Evolutionary conservation across 2,888 invertebrate genomes (phyloP).

Genomic region (Tachina grossa): DNA sequence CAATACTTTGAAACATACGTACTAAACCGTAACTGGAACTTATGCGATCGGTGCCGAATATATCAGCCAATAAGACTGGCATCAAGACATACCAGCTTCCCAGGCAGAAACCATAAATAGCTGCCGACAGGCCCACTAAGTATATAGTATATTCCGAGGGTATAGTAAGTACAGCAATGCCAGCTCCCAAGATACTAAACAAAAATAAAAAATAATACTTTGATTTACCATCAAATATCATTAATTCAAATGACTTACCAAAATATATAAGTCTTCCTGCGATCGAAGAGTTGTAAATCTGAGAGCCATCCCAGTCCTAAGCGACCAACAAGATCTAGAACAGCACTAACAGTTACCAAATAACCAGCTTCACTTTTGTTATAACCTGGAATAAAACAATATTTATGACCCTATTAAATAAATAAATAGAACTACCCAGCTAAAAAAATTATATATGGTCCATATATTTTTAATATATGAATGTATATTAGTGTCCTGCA

Average conservation of each 20-base stretch:
- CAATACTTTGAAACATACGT: constrained; percentile 89
- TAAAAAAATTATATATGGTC: too few species aligned
- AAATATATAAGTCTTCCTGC: constrained; percentile 88
- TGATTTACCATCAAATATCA: background rate
- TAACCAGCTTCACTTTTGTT: constrained; percentile 85
- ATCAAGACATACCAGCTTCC: constrained; percentile 91
- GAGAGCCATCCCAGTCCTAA: constrained; percentile 89
- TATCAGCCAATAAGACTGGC: constrained; percentile 88
- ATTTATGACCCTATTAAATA: background rate
- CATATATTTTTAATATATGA: too few species aligned
- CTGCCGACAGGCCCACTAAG: constrained; percentile 87
- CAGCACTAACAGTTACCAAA: constrained; percentile 89
- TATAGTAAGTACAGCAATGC: constrained; percentile 87
- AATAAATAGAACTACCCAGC: background rate
- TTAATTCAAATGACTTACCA: constrained; percentile 83
- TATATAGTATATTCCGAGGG: constrained; percentile 87
- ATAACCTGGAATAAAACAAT: constrained; percentile 76
- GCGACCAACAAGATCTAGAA: constrained; percentile 88
- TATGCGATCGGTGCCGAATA: constrained; percentile 89
- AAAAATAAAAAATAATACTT: constrained; percentile 37
- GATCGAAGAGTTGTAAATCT: constrained; percentile 88
- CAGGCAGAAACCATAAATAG: constrained; percentile 88
- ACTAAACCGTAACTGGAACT: constrained; percentile 90
- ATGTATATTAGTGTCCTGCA: too few species aligned
- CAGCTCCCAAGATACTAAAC: constrained; percentile 87